Base-by-base conservation (phyloP, 2,888 invertebrate genomes). In the Chalcis sispes region DNA sequence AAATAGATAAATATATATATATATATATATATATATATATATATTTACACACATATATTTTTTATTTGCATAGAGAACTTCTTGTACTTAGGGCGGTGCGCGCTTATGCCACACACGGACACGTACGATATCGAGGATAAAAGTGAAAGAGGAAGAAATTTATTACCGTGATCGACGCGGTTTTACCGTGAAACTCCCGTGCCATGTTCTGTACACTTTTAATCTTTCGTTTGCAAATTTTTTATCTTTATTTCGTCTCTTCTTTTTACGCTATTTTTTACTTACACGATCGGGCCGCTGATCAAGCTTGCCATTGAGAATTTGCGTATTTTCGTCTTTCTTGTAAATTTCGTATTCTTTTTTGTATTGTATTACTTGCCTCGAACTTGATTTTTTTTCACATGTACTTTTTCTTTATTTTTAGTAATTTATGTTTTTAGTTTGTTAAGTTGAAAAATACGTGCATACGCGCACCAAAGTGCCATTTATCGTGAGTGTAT, bases 111-210 rank as follows among this genome's bases (percentile, higher is more conserved):
- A 13, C 42, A 42, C 15, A 42, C 32, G 8, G 32, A 32, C 32
- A 32, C n/a, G n/a, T n/a, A n/a, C n/a, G 32, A 32, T 15, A 32
- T 40, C 59, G 59, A 29, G 46, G 23, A n/a, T 27, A 42, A 40
- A 61, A 23, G 20, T 7, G 13, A 7, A 32, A 3, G 61, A 15
- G 25, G n/a, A 3, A 23, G 40, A 13, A 52, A 40, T 25, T 46
- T 46, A 74, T 80, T 79, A 79, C 83, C 84, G 85, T 82, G 83
- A 77, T 36, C 32, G 48, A 7, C 80, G 83, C 85, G 85, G 85
- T 84, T 42, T 48, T 54, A 81, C 88, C 88, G 88, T 88, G 88
- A 87, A 85, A 85, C 85, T 83, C 77, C 79, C 85, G 87, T 88
- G 88, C 88, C 87, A 87, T 87, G 56, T 67, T 64, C 27, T 48